Evolutionary conservation across 2,113 vertebrate species (phyloP), one percentile per base, ranked within the genome.

Genomic region (Pluvialis apricaria): DNA sequence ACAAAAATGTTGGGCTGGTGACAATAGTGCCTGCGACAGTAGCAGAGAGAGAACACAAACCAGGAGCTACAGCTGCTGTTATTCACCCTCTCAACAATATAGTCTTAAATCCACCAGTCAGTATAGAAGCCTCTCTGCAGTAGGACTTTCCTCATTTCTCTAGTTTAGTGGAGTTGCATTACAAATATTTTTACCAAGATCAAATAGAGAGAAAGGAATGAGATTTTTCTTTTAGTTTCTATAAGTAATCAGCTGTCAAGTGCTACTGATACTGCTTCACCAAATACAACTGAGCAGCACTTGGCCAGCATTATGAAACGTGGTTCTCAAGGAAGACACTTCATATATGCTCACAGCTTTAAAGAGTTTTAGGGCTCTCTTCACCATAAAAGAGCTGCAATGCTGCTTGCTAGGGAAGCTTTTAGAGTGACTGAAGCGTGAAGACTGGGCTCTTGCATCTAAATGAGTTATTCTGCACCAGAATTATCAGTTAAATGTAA

Each of bases 331-430:
- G 94, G 93, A 94, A 96, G 87, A 64, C 32, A 86, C 85, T 97
- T 97, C 91, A 96, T 75, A 38, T 65, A 77, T 42, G 52, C 44
- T 89, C n/a, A 91, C 69, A 90, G 87, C 61, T 97, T 96, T 91
- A 97, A 97, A 96, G 57, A 93, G 83, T 93, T 93, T 94, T 79
- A 95, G 51, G 88, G 75, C 55, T 91, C 93, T 96, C 96, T 96
- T 97, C 82, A 75, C 49, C 49, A 51, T 65, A 88, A 91, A 87
- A 97, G 86, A 94, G 90, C 52, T 86, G 86, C 89, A 60, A 22
- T 24, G 11, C 73, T 87, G 47, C 73, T 93, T 88, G 54, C 61
- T 77, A 72, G 36, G 42, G 73, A 68, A 94, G 62, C 29, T 66
- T 88, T 78, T 29, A 52, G 73, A 94, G 69, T 26, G 73, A 87